These are phyloP conservation scores for Lordiphosa mommai DNA, from an alignment of 1,140 invertebrate species.

Conservation along the genomic window DNA sequence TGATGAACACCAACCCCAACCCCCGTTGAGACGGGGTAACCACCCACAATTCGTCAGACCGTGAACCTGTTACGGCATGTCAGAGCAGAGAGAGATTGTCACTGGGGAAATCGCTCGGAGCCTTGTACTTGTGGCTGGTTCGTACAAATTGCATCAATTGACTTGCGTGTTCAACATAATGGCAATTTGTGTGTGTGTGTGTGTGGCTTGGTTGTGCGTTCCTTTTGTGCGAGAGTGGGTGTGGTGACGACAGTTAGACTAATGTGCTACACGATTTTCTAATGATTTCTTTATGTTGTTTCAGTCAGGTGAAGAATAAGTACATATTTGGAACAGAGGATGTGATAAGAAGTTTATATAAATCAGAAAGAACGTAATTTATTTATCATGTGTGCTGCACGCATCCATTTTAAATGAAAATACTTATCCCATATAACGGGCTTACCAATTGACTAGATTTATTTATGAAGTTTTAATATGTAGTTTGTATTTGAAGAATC, in stretches of 20 bases:
- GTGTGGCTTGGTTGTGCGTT: not conserved
- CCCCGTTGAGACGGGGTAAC: slow-evolving; percentile 21
- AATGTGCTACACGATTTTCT: slow-evolving; percentile 74
- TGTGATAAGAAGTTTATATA: not conserved
- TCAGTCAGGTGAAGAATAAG: slow-evolving; percentile 20
- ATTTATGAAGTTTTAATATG: too few relatives aligned
- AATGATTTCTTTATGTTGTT: slow-evolving; percentile 66
- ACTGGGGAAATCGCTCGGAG: slow-evolving; percentile 69
- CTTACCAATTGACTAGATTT: too few relatives aligned
- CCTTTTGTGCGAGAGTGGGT: slow-evolving; percentile 17
- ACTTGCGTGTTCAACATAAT: slow-evolving; percentile 77
- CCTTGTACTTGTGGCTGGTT: slow-evolving; percentile 41
- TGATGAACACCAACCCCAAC: slow-evolving; percentile 44
- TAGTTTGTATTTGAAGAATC: too few relatives aligned
- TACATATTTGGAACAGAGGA: not conserved
- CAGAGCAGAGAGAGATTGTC: slow-evolving; percentile 45
- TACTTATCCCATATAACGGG: too few relatives aligned
- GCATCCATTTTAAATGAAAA: too few relatives aligned
- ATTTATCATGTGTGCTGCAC: too few relatives aligned
- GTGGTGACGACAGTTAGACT: slow-evolving; percentile 62
- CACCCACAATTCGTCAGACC: slow-evolving; percentile 55
- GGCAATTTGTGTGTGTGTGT: slow-evolving; percentile 54
- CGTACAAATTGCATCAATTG: slow-evolving; percentile 78
- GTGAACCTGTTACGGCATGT: slow-evolving; percentile 74
- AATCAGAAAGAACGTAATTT: too few relatives aligned